These are phyloP conservation scores for Ashinkailepas kermadecensis DNA, from an alignment of 2,888 invertebrate genomes.

Conservation along the genomic window DNA sequence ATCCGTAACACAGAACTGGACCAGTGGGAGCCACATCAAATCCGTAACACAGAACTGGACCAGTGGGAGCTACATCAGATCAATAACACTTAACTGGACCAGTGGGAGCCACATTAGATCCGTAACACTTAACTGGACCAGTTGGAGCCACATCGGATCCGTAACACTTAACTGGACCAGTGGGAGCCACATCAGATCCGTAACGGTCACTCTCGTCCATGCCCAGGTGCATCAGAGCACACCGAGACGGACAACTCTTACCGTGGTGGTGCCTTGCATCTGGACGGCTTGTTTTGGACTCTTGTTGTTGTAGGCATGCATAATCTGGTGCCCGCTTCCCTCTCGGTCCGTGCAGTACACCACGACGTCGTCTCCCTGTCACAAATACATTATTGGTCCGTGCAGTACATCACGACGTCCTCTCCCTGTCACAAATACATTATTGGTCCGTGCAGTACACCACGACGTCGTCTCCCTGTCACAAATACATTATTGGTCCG, in stretches of 20 bases:
- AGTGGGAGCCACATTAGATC: too few relatives aligned
- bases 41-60: too few relatives aligned
- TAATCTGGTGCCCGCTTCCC: not conserved
- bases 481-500: not conserved
- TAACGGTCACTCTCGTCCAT: too few relatives aligned
- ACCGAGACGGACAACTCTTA: not conserved
- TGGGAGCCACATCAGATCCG: too few relatives aligned
- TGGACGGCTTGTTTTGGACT: not conserved
- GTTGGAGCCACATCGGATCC: too few relatives aligned
- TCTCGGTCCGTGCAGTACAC: not conserved
- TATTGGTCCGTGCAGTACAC: not conserved
- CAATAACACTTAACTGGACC: too few relatives aligned
- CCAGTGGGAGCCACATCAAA: too few relatives aligned
- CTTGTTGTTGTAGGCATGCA: not conserved
- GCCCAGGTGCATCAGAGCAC: not conserved
- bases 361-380: not conserved
- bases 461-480: not conserved
- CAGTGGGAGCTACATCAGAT: too few relatives aligned
- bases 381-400: not conserved
- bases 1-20: too few relatives aligned
- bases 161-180: too few relatives aligned
- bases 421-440: not conserved
- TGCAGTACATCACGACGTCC: conserved; percentile 15
- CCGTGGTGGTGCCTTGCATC: not conserved
- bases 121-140: too few relatives aligned